These are phyloP conservation scores for Polydrusus cervinus DNA, from an alignment of 2,888 invertebrate genomes.

Conservation along the genomic window DNA sequence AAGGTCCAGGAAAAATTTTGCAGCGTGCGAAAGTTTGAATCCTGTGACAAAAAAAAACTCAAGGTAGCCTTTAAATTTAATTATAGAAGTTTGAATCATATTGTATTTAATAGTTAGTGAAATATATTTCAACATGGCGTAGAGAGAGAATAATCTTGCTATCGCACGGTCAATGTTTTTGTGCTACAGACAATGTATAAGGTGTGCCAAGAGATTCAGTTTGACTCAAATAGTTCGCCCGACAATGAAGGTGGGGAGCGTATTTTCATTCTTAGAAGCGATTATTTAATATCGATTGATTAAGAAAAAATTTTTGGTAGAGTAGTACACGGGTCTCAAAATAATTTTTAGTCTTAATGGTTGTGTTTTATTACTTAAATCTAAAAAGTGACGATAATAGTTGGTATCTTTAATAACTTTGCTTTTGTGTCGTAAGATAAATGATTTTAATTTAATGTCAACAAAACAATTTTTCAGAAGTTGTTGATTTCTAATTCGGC, in stretches of 20 bases:
- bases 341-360: too few relatives aligned
- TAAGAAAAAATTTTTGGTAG: conserved; percentile 13
- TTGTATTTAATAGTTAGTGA: conserved; percentile 64
- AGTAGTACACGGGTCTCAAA: neutral
- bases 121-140: conserved; percentile 65
- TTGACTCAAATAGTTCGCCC: conserved; percentile 60
- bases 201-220: conserved; percentile 68
- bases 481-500: too few relatives aligned
- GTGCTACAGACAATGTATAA: conserved; percentile 65
- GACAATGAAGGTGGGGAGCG: conserved; percentile 61
- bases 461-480: too few relatives aligned
- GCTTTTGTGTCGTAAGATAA: neutral
- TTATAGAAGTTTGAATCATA: conserved; percentile 68
- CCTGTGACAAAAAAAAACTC: conserved; percentile 68
- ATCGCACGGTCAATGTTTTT: conserved; percentile 54
- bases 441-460: conserved; percentile 9
- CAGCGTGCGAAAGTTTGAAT: conserved; percentile 58
- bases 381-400: too few relatives aligned
- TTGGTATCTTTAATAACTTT: neutral
- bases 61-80: conserved; percentile 67
- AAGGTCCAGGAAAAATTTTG: conserved; percentile 64
- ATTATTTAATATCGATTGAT: conserved; percentile 36
- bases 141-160: conserved; percentile 56
- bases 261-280: conserved; percentile 37
- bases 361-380: too few relatives aligned